These are phyloP conservation scores for Alethe castanea DNA, from an alignment of 2,113 vertebrate species.

Conservation along the genomic window DNA sequence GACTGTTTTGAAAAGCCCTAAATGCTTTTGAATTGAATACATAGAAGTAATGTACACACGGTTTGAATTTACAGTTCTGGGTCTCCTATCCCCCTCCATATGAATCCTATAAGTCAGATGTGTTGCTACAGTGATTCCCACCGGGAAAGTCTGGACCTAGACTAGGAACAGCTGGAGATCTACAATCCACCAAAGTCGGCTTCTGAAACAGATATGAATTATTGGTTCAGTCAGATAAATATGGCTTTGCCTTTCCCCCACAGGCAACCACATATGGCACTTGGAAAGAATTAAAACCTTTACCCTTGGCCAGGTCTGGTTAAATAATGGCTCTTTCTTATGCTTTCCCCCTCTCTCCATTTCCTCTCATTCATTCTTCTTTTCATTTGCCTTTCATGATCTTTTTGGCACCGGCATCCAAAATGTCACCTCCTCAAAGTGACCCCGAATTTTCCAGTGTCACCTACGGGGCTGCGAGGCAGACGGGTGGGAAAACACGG, in stretches of 20 bases:
- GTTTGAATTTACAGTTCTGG: conserved; percentile 77
- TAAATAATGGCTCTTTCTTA: conserved; percentile 67
- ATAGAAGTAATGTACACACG: conserved; percentile 67
- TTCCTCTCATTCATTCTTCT: conserved; percentile 65
- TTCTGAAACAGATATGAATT: conserved; percentile 77
- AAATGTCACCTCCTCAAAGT: conserved; percentile 50
- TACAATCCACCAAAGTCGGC: conserved; percentile 68
- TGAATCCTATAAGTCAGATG: conserved; percentile 74
- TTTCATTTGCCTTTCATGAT: conserved; percentile 58
- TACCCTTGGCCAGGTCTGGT: conserved; percentile 51
- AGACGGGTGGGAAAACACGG: not conserved
- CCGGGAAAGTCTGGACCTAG: conserved; percentile 68
- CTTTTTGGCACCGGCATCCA: conserved; percentile 25
- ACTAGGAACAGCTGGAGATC: conserved; percentile 72
- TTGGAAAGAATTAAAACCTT: conserved; percentile 72
- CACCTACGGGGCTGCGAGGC: conserved; percentile 22
- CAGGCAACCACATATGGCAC: conserved; percentile 67
- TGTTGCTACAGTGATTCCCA: conserved; percentile 73
- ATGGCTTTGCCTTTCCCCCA: conserved; percentile 53
- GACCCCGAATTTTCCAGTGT: conserved; percentile 57
- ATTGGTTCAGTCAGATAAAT: conserved; percentile 73
- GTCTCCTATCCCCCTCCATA: conserved; percentile 68
- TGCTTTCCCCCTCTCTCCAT: conserved; percentile 31
- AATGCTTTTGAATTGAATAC: conserved; percentile 69
- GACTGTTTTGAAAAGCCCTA: conserved; percentile 66